Evolutionary conservation across 2,113 vertebrate genomes (phyloP).

Genomic region (Turdus rufiventris): DNA sequence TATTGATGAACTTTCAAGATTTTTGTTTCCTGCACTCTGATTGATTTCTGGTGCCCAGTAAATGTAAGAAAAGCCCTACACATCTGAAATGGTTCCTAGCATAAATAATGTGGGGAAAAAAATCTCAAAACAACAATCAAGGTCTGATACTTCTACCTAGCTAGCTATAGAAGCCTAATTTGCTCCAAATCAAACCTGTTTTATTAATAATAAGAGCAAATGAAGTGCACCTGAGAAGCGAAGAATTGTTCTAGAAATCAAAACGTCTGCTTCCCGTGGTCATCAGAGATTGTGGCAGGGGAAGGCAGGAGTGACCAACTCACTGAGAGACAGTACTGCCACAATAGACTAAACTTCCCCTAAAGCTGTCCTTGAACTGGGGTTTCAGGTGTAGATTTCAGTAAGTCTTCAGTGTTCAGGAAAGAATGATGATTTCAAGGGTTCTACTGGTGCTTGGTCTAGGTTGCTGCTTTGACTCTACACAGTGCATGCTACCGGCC

Average conservation of each 20-base stretch:
- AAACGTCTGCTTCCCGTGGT: not conserved
- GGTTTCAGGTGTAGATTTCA: not conserved
- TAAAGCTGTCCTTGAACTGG: not conserved
- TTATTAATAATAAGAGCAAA: not conserved
- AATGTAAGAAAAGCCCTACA: not conserved
- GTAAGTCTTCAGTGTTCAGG: not conserved
- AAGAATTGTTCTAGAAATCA: not conserved
- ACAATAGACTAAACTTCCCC: not conserved
- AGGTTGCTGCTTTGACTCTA: not conserved
- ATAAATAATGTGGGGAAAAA: not conserved
- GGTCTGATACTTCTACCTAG: not conserved
- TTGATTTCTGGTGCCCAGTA: not conserved
- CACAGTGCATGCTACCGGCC: fast-evolving
- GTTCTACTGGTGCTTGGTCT: not conserved
- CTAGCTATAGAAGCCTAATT: not conserved
- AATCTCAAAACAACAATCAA: not conserved
- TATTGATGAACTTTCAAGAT: not conserved
- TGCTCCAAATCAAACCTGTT: not conserved
- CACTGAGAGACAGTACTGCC: fast-evolving
- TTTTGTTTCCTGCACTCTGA: not conserved
- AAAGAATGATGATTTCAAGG: not conserved
- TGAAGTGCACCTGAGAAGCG: not conserved
- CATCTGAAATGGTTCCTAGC: not conserved
- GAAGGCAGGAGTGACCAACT: not conserved
- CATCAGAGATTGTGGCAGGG: not conserved